A percentile compares a stretch with the other conserved stretches of the same genome.
Conservation (phyloP, 92 coral and sea anemone genomes). For the Zoanthus sansibaricus region DNA sequence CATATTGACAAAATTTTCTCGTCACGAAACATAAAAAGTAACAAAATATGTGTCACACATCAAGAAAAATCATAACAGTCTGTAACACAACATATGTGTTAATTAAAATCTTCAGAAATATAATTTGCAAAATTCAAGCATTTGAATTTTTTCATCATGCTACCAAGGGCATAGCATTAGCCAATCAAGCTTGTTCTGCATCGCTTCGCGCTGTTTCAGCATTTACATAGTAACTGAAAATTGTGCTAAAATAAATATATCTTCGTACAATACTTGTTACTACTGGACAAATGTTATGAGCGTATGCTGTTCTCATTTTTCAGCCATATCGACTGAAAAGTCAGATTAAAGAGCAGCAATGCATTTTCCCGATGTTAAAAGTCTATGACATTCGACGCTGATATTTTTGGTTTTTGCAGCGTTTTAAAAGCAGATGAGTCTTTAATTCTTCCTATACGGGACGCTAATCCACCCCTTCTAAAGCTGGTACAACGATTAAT, state of each 20-base stretch:
- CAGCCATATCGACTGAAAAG: not conserved
- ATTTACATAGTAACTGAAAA: too few relatives aligned
- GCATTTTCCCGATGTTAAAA: not conserved
- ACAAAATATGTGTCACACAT: not conserved
- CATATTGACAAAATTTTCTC: not conserved
- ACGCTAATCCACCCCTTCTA: not conserved
- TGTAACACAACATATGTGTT: too few relatives aligned
- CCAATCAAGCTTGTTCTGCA: too few relatives aligned
- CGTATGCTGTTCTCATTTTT: not conserved
- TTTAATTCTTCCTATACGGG: not conserved
- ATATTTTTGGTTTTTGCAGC: not conserved
- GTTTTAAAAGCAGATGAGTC: not conserved
- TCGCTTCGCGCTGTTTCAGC: too few relatives aligned
- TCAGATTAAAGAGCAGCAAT: not conserved
- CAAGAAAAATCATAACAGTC: not conserved
- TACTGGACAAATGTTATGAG: not conserved
- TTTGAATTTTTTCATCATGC: too few relatives aligned
- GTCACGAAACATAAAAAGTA: not conserved
- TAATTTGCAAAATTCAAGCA: too few relatives aligned
- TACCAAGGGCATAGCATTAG: too few relatives aligned
- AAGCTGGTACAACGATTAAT: not conserved
- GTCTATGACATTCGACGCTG: not conserved
- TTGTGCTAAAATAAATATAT: too few relatives aligned
- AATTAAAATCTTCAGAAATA: too few relatives aligned
- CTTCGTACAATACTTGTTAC: too few relatives aligned